Evolutionary conservation across 2,888 invertebrate species (phyloP).

Genomic region (Creontiades dilutus): DNA sequence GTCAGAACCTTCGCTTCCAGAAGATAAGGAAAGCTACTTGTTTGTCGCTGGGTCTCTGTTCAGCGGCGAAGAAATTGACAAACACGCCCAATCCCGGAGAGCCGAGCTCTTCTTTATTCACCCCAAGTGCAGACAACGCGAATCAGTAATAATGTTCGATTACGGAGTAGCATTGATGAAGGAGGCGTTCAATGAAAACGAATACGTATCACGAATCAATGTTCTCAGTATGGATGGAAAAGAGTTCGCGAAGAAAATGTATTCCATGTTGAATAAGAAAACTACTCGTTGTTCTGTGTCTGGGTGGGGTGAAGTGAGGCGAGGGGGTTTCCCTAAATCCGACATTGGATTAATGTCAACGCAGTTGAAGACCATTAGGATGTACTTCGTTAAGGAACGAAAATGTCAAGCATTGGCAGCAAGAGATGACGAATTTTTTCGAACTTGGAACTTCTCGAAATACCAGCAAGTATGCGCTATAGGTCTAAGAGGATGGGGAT

Average conservation of each 20-base stretch:
- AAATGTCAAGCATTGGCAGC: background rate
- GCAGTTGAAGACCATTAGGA: background rate
- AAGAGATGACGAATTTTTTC: background rate
- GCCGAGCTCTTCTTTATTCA: background rate
- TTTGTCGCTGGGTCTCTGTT: background rate
- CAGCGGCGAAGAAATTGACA: background rate
- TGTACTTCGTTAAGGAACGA: background rate
- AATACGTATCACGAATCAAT: background rate
- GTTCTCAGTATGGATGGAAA: background rate
- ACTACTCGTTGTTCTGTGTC: background rate
- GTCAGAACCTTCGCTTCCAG: background rate
- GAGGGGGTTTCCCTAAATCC: background rate
- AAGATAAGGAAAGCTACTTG: background rate
- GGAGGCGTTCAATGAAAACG: background rate
- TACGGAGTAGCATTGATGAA: background rate
- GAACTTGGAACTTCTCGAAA: background rate
- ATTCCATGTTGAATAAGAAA: background rate
- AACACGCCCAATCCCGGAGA: background rate
- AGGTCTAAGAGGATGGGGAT: background rate
- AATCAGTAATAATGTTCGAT: background rate
- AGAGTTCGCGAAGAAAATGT: background rate
- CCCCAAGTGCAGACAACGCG: background rate
- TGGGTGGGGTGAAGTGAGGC: constrained; percentile 16
- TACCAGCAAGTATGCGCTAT: constrained; percentile 37
- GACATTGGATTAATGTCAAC: background rate